A percentile compares a stretch with the other conserved stretches of the same genome.
Conservation (phyloP, 2,888 invertebrate species). For the Aspidiotus rigidus region DNA sequence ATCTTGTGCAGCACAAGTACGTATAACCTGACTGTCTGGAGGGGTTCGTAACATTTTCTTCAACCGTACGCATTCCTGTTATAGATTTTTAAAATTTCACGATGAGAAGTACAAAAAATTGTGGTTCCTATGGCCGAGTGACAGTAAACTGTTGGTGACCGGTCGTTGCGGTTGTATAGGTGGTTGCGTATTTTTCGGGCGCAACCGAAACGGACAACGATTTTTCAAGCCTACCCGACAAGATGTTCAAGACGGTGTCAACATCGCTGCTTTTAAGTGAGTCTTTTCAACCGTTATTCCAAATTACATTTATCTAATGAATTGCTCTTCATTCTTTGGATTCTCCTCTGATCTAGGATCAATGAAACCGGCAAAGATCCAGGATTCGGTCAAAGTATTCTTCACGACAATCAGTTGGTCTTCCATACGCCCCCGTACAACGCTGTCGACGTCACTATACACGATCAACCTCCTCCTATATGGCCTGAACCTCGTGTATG, state of each 20-base stretch:
- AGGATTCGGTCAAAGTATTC: constrained; percentile 87
- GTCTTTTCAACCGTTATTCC: background rate
- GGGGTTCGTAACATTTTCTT: background rate
- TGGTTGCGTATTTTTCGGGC: constrained; percentile 89
- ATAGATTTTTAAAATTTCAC: constrained; percentile 61
- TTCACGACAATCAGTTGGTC: constrained; percentile 75
- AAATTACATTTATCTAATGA: background rate
- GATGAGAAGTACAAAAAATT: constrained; percentile 77
- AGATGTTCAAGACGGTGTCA: constrained; percentile 71
- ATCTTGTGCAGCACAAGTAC: constrained; percentile 68
- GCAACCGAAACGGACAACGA: constrained; percentile 74
- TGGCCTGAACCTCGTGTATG: constrained; percentile 34
- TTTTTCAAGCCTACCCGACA: constrained; percentile 78
- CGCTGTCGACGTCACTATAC: constrained; percentile 54
- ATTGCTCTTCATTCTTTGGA: background rate
- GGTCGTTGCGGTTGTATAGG: constrained; percentile 89
- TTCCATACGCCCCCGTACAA: constrained; percentile 86
- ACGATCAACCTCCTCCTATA: constrained; percentile 37
- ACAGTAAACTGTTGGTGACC: constrained; percentile 53
- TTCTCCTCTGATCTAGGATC: constrained; percentile 46
- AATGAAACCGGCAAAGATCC: constrained; percentile 71
- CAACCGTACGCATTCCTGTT: background rate
- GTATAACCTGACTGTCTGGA: background rate
- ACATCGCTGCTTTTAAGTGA: constrained; percentile 65
- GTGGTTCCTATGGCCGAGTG: constrained; percentile 85